Evolutionary conservation across 2,888 invertebrate genomes (phyloP), one percentile per base, ranked within the genome.

Genomic region (Sturmia bella): DNA sequence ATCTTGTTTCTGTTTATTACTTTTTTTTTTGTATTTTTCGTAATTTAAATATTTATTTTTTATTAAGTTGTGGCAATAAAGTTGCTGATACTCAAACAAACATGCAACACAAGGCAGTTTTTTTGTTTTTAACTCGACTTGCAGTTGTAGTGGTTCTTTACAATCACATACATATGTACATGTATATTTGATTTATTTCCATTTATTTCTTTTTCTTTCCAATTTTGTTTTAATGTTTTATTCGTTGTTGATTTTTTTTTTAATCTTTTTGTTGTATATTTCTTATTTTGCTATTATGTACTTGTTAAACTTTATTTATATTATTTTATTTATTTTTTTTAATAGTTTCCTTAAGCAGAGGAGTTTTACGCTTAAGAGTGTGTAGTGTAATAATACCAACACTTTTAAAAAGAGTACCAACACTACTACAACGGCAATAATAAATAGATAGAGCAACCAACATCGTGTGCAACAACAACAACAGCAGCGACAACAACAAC

Each of bases 311-410:
- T 32, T 54, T 7, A 12, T 69, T 52, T 54, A n/a, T 19, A 13
- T 50, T 27, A 17, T 75, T 57, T 66, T 68, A 41, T 27, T 61
- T 2, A 17, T n/a, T 13, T 32, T 43, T 64, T 64, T 17, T 75
- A 54, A 72, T 61, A 59, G 7, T 75, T 32, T 37, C 13, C 37
- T 63, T 32, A 70, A 24, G 21, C 61, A 21, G 43, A 70, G 61
- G 54, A 64, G 76, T 69, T 66, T 70, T 57, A 50, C 82, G 52
- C 76, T 52, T 69, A 41, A 61, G 68, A 80, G 75, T n/a, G n/a
- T n/a, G n/a, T 50, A 72, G 52, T 59, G 45, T 70, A 66, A 37
- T 37, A 39, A 43, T 68, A 66, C 72, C 69, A 76, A 76, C 50
- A 74, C 64, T 45, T 63, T 66, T 66, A 66, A n/a, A n/a, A n/a